Evolutionary conservation across 2,113 vertebrate genomes (phyloP).

Genomic region (Festucalex cinctus): DNA sequence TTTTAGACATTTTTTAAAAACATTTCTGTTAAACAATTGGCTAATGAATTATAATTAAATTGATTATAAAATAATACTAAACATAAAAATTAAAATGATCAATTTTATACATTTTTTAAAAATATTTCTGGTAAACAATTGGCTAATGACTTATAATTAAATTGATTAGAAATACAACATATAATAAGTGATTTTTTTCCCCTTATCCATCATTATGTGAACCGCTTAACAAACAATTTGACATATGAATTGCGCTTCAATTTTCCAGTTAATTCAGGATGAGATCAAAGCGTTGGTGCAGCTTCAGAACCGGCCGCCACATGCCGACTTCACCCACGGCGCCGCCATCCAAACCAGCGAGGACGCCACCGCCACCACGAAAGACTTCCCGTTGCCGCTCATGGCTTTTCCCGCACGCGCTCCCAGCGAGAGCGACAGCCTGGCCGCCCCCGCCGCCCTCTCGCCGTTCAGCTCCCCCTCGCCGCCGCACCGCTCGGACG

Average conservation of each 20-base stretch:
- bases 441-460: slow-evolving; percentile 40
- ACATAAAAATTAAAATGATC: no score
- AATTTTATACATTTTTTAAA: no score
- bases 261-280: slow-evolving; percentile 85
- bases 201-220: no score
- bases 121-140: no score
- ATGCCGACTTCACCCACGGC: slow-evolving; percentile 34
- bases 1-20: no score
- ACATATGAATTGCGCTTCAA: background rate
- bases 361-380: slow-evolving; percentile 40
- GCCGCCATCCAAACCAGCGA: slow-evolving; percentile 36
- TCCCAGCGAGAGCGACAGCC: slow-evolving; percentile 30
- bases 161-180: no score
- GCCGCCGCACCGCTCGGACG: slow-evolving; percentile 42
- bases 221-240: no score
- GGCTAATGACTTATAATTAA: no score
- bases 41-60: no score
- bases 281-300: slow-evolving; percentile 88
- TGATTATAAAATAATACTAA: no score
- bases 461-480: slow-evolving; percentile 59
- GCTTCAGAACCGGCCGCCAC: slow-evolving; percentile 73
- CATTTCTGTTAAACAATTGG: no score
- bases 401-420: slow-evolving; percentile 13
- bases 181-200: background rate
- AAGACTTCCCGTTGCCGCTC: slow-evolving; percentile 31